Conservation (phyloP, 2,113 vertebrate genomes). For the Anarhynchus alexandrinus region DNA sequence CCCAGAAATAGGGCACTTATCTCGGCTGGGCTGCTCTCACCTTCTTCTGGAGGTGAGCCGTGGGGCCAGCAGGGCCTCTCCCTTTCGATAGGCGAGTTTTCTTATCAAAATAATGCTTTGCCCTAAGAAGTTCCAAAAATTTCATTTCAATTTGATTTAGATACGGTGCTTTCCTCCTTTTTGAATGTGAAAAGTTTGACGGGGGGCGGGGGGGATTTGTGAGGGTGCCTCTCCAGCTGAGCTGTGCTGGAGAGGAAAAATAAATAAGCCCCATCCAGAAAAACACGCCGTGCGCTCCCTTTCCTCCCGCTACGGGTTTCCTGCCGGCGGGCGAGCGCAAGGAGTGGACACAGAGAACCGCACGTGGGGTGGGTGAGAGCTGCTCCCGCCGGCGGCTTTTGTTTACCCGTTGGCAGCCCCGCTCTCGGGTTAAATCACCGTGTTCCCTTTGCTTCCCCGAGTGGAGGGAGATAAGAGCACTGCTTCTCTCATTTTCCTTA, state of each 20-base stretch:
- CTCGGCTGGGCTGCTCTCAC: background rate
- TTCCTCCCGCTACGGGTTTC: background rate
- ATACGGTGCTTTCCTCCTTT: background rate
- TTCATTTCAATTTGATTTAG: background rate
- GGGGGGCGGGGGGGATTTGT: background rate
- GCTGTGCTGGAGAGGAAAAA: background rate
- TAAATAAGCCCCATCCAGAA: background rate
- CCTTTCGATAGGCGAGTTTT: fast-evolving
- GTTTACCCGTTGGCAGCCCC: background rate
- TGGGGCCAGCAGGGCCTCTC: background rate
- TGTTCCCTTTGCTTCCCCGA: background rate
- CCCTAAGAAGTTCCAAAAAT: background rate
- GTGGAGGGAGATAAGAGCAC: background rate
- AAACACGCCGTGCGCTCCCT: background rate
- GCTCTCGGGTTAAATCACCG: background rate
- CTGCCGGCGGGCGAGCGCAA: background rate
- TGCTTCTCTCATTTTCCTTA: conserved; percentile 12
- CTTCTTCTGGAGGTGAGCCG: background rate
- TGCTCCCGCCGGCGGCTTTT: background rate
- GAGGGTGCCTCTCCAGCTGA: background rate
- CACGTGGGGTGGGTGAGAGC: background rate
- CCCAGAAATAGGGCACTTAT: conserved; percentile 37
- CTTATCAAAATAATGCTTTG: conserved; percentile 9
- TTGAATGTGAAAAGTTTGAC: background rate
- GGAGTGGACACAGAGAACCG: background rate